phyloP scores from a whole-genome alignment of 1,140 invertebrate genomes.

The Lepidurus couesii region DNA sequence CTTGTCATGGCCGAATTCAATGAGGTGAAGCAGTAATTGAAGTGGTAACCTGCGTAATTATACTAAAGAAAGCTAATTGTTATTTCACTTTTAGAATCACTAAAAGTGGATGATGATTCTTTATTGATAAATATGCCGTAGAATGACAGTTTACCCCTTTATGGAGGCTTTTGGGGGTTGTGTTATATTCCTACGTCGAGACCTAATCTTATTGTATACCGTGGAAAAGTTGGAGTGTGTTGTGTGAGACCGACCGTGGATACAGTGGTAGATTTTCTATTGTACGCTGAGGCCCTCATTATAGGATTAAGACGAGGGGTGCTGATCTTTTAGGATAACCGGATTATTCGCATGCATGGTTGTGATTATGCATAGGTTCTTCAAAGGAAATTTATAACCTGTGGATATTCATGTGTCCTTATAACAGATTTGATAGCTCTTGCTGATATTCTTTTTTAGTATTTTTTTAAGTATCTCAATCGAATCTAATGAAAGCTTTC shows the following conservation, averaged over 20 bases:
- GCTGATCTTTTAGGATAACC: background rate
- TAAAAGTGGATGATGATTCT: too few species aligned
- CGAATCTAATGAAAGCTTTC: background rate
- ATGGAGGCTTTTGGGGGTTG: background rate
- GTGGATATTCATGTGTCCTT: background rate
- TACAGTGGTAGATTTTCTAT: conserved; percentile 2
- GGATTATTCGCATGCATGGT: conserved; percentile 12
- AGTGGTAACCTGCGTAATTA: too few species aligned
- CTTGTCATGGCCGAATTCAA: background rate
- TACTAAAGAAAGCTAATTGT: too few species aligned
- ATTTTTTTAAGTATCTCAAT: too few species aligned
- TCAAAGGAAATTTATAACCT: background rate
- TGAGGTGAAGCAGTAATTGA: background rate
- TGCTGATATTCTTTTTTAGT: background rate
- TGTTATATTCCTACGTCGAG: background rate
- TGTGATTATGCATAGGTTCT: conserved; percentile 19
- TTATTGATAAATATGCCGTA: too few species aligned
- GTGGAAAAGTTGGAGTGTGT: background rate
- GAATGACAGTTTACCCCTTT: background rate
- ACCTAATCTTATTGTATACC: background rate
- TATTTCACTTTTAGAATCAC: too few species aligned
- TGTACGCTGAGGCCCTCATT: background rate
- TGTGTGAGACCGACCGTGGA: conserved; percentile 11
- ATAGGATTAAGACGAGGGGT: background rate
- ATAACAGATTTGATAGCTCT: background rate